Evolutionary conservation across 1,140 invertebrate genomes (phyloP), one percentile per base, ranked within the genome.

Genomic region (Pinna nobilis): DNA sequence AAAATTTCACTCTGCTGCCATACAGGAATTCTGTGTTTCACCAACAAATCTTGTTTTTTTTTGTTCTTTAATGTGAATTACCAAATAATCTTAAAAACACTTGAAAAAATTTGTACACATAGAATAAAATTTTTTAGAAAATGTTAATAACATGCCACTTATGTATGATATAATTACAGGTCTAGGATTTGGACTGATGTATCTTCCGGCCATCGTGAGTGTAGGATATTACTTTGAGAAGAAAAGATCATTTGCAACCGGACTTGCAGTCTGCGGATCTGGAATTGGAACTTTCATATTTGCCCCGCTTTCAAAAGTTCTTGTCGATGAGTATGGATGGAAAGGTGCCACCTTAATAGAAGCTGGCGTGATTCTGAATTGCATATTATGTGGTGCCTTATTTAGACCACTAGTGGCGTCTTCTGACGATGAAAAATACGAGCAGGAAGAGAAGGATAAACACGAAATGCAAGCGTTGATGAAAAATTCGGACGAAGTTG

Each of bases 181-280:
- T 70, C 92, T 97, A 72, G 96, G 96, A 6, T 94, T 95, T 81
- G 95, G 96, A 7, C 91, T 97, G 82, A 94, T 97, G 79, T 98
- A 97, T 89, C 94, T 97, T 37, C 96, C 96, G 7, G 94, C 96
- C n/a, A 95, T 97, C 39, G 93, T 98, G 79, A 94, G 94, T n/a
- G 94, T 96, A 1, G 94, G 95, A 9, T 96, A 96, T 90, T 98
- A 97, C 90, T 98, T 98, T 89, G 95, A 97, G 88, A 94, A 93
- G 89, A 95, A 94, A 92, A 90, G 96, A 60, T 95, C 95, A 1
- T 89, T 97, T 63, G 96, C 96, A 0, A 97, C 96, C 0, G 96
- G 96, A 18, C 93, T 98, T 53, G 95, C 95, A 5, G 85, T 88
- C 7, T 86, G 85, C 74, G 88, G 88, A 6, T 83, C 84, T 25